Conservation (phyloP, 2,113 vertebrate genomes). For the Corvus moneduloides region DNA sequence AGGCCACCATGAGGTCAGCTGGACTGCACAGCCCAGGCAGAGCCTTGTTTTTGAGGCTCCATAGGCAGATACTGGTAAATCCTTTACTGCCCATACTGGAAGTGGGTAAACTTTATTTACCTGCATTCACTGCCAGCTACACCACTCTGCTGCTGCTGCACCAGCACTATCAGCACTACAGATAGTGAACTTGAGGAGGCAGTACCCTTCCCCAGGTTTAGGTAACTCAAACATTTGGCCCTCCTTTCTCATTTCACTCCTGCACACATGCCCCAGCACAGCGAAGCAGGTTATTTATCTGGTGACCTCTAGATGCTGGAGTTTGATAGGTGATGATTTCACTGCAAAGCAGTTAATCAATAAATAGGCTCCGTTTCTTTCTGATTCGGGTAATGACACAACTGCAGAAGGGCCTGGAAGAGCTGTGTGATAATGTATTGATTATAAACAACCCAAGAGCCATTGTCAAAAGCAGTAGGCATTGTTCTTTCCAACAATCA, state of each 20-base stretch:
- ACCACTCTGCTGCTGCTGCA: not conserved
- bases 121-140: not conserved
- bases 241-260: not conserved
- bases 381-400: slow-evolving; percentile 3
- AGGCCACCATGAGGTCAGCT: accelerated
- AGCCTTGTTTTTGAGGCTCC: not conserved
- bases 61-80: not conserved
- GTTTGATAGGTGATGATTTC: slow-evolving; percentile 67
- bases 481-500: slow-evolving; percentile 53
- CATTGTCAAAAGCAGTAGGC: slow-evolving; percentile 21
- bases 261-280: not conserved
- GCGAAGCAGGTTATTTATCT: slow-evolving; percentile 41
- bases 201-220: not conserved
- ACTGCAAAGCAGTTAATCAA: slow-evolving; percentile 50
- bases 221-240: not conserved
- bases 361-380: slow-evolving; percentile 35
- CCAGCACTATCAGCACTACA: not conserved
- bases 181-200: not conserved
- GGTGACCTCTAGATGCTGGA: slow-evolving; percentile 48
- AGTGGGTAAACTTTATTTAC: not conserved
- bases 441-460: slow-evolving; percentile 17
- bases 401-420: not conserved
- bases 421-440: not conserved
- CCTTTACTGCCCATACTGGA: not conserved
- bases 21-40: not conserved